Evolutionary conservation across 2,888 invertebrate genomes (phyloP).

Genomic region (Pristionchus arcanus): DNA sequence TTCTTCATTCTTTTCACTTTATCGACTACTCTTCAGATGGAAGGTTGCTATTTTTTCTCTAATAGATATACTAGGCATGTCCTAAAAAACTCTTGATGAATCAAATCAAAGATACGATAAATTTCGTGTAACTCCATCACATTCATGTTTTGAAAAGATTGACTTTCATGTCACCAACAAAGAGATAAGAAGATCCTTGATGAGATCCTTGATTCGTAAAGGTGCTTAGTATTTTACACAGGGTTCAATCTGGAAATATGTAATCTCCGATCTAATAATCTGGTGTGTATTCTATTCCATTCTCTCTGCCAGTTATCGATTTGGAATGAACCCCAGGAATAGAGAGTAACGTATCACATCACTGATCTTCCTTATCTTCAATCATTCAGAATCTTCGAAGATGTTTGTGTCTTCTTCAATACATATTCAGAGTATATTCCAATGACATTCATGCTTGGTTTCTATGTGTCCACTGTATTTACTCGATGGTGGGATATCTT

Average conservation of each 20-base stretch:
- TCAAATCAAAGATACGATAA: neutral
- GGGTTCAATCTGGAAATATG: constrained; percentile 71
- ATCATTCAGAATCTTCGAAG: constrained; percentile 72
- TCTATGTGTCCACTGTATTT: constrained; percentile 77
- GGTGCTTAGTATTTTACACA: neutral
- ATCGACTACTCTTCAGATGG: constrained; percentile 66
- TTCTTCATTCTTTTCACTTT: constrained; percentile 69
- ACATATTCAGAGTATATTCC: constrained; percentile 76
- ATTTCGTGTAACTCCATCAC: neutral
- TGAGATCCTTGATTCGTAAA: too few relatives aligned
- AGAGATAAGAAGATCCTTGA: too few relatives aligned
- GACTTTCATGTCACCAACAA: too few relatives aligned
- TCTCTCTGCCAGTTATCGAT: constrained; percentile 67
- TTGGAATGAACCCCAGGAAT: constrained; percentile 63
- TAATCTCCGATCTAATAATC: constrained; percentile 70
- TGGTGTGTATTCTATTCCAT: constrained; percentile 70
- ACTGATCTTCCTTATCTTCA: neutral
- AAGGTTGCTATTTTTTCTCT: constrained; percentile 60
- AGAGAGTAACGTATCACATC: constrained; percentile 64
- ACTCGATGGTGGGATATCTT: constrained; percentile 72
- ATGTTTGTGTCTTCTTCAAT: constrained; percentile 74
- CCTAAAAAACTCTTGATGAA: neutral
- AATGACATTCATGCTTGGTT: constrained; percentile 76
- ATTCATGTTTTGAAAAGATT: neutral
- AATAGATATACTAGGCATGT: neutral